Conservation (phyloP, 1,140 invertebrate species). For the Pristionchus pacificus region DNA sequence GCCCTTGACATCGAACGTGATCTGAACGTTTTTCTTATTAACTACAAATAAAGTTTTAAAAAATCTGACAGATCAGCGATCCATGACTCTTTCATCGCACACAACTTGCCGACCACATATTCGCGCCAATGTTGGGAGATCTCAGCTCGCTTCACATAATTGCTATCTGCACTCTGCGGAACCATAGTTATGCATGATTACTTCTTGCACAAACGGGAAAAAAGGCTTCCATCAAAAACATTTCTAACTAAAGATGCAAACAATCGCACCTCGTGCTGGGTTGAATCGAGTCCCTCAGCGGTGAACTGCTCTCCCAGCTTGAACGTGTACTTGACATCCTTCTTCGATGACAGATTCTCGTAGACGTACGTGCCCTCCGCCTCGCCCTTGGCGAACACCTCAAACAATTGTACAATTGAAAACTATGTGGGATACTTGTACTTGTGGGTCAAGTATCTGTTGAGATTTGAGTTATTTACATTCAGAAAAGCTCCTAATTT, state of each 20-base stretch:
- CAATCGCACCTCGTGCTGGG: background rate
- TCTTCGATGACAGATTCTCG: conserved; percentile 42
- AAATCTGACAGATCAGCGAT: no score
- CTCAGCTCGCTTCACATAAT: no score
- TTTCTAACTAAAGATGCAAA: background rate
- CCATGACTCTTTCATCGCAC: no score
- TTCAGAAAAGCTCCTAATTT: conserved; percentile 11
- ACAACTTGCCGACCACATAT: no score
- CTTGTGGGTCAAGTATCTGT: background rate
- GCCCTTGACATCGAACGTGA: background rate
- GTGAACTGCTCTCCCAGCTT: background rate
- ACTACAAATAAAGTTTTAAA: no score
- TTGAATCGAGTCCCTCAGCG: background rate
- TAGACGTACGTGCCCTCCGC: conserved; percentile 35
- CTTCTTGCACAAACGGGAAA: no score
- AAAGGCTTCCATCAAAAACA: no score
- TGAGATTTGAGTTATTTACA: background rate
- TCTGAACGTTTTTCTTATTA: no score
- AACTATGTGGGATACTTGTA: background rate
- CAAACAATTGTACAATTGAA: background rate
- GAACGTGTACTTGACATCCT: background rate
- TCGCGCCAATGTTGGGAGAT: no score
- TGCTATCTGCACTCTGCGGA: no score
- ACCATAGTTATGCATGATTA: no score
- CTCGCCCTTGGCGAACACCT: background rate